Conservation (phyloP, 2,888 invertebrate genomes). For the Pelosia muscerda region DNA sequence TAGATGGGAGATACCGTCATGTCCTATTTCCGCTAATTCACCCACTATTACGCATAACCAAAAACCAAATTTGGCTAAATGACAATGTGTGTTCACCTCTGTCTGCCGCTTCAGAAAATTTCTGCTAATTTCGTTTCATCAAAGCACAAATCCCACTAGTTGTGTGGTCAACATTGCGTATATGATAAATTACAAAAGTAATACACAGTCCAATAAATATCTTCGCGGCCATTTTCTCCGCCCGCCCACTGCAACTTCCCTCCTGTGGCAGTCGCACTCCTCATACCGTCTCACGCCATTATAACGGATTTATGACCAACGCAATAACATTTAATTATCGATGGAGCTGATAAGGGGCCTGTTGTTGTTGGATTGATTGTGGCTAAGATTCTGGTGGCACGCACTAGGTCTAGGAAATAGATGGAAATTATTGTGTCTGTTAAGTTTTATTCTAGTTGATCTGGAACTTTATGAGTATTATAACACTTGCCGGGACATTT, state of each 20-base stretch:
- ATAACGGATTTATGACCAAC: constrained; percentile 51
- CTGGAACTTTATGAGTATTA: too few relatives aligned
- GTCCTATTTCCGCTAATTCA: too few relatives aligned
- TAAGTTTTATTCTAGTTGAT: neutral
- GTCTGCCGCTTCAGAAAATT: too few relatives aligned
- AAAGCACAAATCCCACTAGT: neutral
- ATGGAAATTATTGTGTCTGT: neutral
- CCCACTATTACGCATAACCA: too few relatives aligned
- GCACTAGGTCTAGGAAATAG: constrained; percentile 16
- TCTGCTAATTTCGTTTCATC: neutral
- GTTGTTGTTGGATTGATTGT: constrained; percentile 42
- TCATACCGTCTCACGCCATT: constrained; percentile 38
- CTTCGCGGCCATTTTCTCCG: constrained; percentile 3
- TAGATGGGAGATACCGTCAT: too few relatives aligned
- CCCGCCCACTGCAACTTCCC: constrained; percentile 14
- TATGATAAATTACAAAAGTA: neutral
- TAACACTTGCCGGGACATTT: too few relatives aligned
- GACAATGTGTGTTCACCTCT: too few relatives aligned
- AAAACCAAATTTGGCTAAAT: too few relatives aligned
- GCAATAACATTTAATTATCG: constrained; percentile 64
- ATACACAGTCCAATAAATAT: constrained; percentile 15
- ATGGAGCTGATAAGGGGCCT: constrained; percentile 49
- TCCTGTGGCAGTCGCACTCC: constrained; percentile 26
- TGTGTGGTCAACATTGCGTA: neutral
- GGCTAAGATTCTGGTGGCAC: constrained; percentile 27